phyloP scores from a whole-genome alignment of 2,888 invertebrate species.

The Germaria angustata region DNA sequence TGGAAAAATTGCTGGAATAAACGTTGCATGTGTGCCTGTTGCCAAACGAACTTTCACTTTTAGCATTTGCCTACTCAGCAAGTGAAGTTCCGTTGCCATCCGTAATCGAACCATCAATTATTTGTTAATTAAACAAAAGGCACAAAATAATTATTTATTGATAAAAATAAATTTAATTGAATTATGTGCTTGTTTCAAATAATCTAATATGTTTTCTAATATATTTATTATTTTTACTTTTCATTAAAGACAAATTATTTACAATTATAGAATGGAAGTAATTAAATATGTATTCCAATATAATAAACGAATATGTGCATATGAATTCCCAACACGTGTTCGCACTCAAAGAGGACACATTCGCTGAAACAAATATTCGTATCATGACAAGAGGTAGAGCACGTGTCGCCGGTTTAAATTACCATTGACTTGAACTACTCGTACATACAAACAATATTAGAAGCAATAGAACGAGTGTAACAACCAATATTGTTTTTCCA shows the following conservation, averaged over 20 bases:
- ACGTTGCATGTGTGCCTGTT: no score
- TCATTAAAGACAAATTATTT: slow-evolving; percentile 33
- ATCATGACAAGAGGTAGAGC: slow-evolving; percentile 34
- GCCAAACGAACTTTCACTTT: no score
- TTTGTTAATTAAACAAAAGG: no score
- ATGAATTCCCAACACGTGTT: slow-evolving; percentile 75
- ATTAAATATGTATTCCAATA: slow-evolving; percentile 1
- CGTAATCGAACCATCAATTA: no score
- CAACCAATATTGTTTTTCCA: slow-evolving; percentile 38
- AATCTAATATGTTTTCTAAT: neutral
- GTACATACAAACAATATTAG: neutral
- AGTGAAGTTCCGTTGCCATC: no score
- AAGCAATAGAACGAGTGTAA: neutral
- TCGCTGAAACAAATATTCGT: slow-evolving; percentile 24
- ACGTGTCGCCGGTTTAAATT: slow-evolving; percentile 63
- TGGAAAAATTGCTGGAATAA: no score
- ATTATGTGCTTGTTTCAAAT: no score
- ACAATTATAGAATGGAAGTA: slow-evolving; percentile 23
- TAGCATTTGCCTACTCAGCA: no score
- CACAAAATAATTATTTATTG: no score
- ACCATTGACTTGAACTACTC: slow-evolving; percentile 53
- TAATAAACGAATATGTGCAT: neutral
- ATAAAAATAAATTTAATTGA: neutral
- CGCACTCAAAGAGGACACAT: slow-evolving; percentile 71
- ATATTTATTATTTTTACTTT: neutral